These are phyloP conservation scores for Trialeurodes vaporariorum DNA, from an alignment of 1,140 invertebrate genomes.

Conservation along the genomic window DNA sequence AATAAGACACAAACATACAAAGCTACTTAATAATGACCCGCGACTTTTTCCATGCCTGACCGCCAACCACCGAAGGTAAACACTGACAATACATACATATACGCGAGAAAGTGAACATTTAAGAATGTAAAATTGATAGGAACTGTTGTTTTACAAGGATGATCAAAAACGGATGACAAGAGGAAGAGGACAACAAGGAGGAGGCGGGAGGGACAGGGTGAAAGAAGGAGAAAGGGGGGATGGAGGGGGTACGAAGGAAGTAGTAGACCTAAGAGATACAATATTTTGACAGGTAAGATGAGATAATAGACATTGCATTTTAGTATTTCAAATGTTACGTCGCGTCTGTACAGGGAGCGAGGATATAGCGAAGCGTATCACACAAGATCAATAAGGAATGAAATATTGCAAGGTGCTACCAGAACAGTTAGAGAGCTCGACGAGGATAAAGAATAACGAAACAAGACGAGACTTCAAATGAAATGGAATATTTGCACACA, in stretches of 20 bases:
- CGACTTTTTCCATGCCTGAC: neutral
- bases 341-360: too few species aligned
- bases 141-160: neutral
- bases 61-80: neutral
- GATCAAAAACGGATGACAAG: neutral
- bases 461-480: too few species aligned
- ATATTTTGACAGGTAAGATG: neutral
- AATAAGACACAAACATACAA: too few species aligned
- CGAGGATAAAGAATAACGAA: too few species aligned
- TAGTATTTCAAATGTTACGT: neutral
- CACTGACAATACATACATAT: neutral
- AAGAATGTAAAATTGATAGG: neutral
- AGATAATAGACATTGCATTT: constrained; percentile 1
- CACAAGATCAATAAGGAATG: neutral
- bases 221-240: neutral
- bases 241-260: neutral
- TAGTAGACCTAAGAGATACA: neutral
- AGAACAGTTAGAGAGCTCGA: too few species aligned
- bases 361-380: too few species aligned
- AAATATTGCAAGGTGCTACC: too few species aligned
- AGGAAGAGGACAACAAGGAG: too few species aligned
- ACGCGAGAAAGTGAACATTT: neutral
- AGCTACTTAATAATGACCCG: neutral
- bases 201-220: neutral
- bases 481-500: too few species aligned